Conservation (phyloP, 2,888 invertebrate genomes). For the Fragum fragum region DNA sequence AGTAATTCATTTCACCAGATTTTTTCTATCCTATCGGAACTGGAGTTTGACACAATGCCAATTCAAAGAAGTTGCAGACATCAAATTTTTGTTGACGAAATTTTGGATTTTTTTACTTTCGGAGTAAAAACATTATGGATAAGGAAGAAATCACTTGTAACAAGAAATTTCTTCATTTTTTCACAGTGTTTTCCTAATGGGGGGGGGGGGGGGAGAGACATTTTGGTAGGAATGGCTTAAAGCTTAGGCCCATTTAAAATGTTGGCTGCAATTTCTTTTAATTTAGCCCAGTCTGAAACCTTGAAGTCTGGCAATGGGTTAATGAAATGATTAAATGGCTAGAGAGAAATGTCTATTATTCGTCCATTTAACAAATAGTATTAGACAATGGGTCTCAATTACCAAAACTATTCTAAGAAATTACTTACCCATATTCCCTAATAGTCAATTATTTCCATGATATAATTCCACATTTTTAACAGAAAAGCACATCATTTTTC, state of each 20-base stretch:
- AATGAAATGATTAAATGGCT: neutral
- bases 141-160: neutral
- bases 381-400: neutral
- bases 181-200: neutral
- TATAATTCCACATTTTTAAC: conserved; percentile 16
- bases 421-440: neutral
- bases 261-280: too few species aligned
- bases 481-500: conserved; percentile 16
- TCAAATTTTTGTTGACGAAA: too few species aligned
- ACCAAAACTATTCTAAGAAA: neutral
- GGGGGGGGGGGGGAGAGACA: too few species aligned
- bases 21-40: too few species aligned
- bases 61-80: too few species aligned
- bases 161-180: neutral
- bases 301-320: neutral
- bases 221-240: too few species aligned
- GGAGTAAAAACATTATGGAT: neutral
- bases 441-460: neutral
- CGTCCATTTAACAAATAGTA: neutral
- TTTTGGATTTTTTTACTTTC: too few species aligned
- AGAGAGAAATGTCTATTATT: neutral
- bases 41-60: too few species aligned
- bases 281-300: too few species aligned
- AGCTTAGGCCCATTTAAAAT: too few species aligned
- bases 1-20: too few species aligned